phyloP scores from a whole-genome alignment of 2,113 vertebrate species.

The Hepsetus odoe region DNA sequence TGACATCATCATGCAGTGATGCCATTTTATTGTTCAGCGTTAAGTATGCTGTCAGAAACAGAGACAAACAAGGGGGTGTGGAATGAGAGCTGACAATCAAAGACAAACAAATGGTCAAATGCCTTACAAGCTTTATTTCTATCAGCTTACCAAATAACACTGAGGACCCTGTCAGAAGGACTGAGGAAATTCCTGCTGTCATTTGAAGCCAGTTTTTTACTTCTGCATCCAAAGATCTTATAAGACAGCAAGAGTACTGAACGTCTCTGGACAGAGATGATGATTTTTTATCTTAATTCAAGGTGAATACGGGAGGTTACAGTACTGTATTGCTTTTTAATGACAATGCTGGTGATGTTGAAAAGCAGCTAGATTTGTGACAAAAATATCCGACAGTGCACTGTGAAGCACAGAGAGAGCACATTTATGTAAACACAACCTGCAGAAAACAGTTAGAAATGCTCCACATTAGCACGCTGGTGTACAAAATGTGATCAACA shows the following conservation, averaged over 20 bases:
- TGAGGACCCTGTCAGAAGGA: background rate
- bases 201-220: background rate
- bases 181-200: background rate
- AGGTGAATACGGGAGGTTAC: constrained; percentile 24
- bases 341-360: constrained; percentile 41
- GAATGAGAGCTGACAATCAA: background rate
- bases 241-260: constrained; percentile 12
- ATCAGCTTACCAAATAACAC: background rate
- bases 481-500: constrained; percentile 36
- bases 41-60: background rate
- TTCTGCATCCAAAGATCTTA: background rate
- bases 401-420: background rate
- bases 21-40: background rate
- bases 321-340: constrained; percentile 45
- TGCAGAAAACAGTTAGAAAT: background rate
- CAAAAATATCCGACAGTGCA: constrained; percentile 5
- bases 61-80: background rate
- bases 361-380: constrained; percentile 37
- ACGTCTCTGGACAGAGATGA: constrained; percentile 6
- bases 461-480: background rate
- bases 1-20: constrained; percentile 86
- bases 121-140: background rate
- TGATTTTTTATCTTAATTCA: constrained; percentile 5
- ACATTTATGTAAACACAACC: background rate
- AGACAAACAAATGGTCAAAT: background rate